A percentile compares a stretch with the other conserved stretches of the same genome.
phyloP scores from a whole-genome alignment of 64 coral and sea anemone genomes.

The Actinia tenebrosa region DNA sequence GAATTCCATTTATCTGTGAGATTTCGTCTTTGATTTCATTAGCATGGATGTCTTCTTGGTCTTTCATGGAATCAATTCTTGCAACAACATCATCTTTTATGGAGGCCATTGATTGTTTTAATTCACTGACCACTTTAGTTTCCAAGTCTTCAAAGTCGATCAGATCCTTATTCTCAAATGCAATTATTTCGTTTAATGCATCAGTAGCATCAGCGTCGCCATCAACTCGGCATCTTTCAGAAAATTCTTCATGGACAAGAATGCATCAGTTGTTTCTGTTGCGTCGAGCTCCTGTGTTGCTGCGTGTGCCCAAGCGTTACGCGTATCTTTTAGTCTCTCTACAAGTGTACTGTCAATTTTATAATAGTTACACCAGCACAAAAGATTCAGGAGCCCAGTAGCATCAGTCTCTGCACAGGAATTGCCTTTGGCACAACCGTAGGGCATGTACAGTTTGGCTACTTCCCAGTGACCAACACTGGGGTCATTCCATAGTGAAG shows the following conservation, averaged over 20 bases:
- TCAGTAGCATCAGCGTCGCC: conserved; percentile 45
- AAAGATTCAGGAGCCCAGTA: conserved; percentile 22
- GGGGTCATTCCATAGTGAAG: conserved; percentile 38
- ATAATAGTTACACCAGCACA: conserved; percentile 21
- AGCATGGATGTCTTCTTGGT: not conserved
- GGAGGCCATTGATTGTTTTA: not conserved
- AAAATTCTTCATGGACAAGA: conserved; percentile 51
- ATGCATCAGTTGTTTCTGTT: conserved; percentile 46
- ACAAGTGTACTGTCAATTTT: not conserved
- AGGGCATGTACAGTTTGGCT: conserved; percentile 36
- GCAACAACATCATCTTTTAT: conserved; percentile 7
- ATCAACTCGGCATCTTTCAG: conserved; percentile 54
- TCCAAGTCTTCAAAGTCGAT: conserved; percentile 61
- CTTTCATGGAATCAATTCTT: not conserved
- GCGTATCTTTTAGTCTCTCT: conserved; percentile 1
- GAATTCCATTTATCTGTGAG: not conserved
- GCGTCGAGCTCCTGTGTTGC: conserved; percentile 42
- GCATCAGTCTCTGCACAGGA: conserved; percentile 10
- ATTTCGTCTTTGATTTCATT: not conserved
- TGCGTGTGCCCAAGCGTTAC: conserved; percentile 67
- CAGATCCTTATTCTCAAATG: conserved; percentile 43
- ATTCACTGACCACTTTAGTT: conserved; percentile 3
- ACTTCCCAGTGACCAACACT: conserved; percentile 23
- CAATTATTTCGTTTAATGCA: conserved; percentile 37
- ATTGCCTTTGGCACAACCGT: not conserved